Percentiles rank a stretch among this genome's conserved stretches.
Evolutionary conservation across 2,888 invertebrate genomes (phyloP).

Genomic region (Parnassius mnemosyne): DNA sequence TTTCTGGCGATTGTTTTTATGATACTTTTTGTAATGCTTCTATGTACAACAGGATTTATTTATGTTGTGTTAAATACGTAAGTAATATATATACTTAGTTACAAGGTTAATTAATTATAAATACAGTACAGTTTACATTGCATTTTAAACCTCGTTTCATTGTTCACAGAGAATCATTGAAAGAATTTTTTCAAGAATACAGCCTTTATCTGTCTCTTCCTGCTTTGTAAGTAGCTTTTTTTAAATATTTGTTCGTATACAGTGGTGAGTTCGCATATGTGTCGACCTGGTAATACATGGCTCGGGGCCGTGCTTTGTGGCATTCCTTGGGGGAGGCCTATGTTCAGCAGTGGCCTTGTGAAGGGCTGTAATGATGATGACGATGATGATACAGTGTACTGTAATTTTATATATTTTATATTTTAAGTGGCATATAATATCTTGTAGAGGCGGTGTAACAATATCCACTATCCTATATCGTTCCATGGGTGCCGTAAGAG

Average conservation of each 20-base stretch:
- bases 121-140: neutral
- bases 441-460: too few relatives aligned
- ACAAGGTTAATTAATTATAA: neutral
- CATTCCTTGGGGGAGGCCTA: too few relatives aligned
- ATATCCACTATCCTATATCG: too few relatives aligned
- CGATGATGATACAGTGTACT: too few relatives aligned
- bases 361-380: too few relatives aligned
- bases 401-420: too few relatives aligned
- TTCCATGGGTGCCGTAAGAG: too few relatives aligned
- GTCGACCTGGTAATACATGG: too few relatives aligned
- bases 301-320: too few relatives aligned
- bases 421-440: too few relatives aligned
- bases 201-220: conserved; percentile 6
- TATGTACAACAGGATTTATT: conserved; percentile 19
- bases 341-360: too few relatives aligned
- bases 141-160: neutral
- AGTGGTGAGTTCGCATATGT: too few relatives aligned
- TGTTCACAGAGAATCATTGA: conserved; percentile 20
- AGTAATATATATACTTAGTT: conserved; percentile 1
- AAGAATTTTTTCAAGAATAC: conserved; percentile 6
- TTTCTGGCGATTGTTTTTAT: conserved; percentile 20
- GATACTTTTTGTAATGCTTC: conserved; percentile 22
- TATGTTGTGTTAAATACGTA: conserved; percentile 21
- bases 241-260: neutral
- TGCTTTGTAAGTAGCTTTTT: conserved; percentile 1